These are phyloP conservation scores for Acronicta leporina DNA, from an alignment of 2,888 invertebrate species.

Conservation along the genomic window DNA sequence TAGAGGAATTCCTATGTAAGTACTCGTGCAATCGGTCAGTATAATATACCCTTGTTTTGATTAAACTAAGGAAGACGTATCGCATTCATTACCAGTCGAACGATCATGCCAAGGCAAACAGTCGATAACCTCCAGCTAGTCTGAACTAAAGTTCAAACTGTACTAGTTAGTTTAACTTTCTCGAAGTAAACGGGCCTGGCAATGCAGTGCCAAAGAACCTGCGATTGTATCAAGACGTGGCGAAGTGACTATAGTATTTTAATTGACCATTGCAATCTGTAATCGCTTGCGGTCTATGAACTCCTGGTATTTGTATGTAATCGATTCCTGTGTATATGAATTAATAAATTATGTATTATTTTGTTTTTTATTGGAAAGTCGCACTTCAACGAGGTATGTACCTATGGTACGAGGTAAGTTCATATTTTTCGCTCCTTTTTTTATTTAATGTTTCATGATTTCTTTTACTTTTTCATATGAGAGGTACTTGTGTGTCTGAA, in stretches of 20 bases:
- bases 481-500: too few relatives aligned
- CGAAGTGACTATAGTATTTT: conserved; percentile 48
- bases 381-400: conserved; percentile 27
- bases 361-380: conserved; percentile 59
- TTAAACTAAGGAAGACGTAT: conserved; percentile 32
- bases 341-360: conserved; percentile 49
- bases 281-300: conserved; percentile 54
- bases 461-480: too few relatives aligned
- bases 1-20: conserved; percentile 32
- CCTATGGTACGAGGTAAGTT: neutral
- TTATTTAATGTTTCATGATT: too few relatives aligned
- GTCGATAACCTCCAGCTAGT: conserved; percentile 54
- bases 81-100: conserved; percentile 17
- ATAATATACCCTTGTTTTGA: conserved; percentile 40
- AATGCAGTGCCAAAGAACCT: conserved; percentile 44
- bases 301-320: conserved; percentile 64
- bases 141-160: conserved; percentile 27
- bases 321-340: conserved; percentile 40
- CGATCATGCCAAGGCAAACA: conserved; percentile 47
- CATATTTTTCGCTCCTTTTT: neutral
- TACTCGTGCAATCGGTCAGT: conserved; percentile 15
- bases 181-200: conserved; percentile 25
- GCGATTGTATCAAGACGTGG: conserved; percentile 70
- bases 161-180: conserved; percentile 13
- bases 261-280: conserved; percentile 12